Evolutionary conservation across 2,797 vertebrate species (phyloP).

Genomic region (Cryptoblepharus egeriae): DNA sequence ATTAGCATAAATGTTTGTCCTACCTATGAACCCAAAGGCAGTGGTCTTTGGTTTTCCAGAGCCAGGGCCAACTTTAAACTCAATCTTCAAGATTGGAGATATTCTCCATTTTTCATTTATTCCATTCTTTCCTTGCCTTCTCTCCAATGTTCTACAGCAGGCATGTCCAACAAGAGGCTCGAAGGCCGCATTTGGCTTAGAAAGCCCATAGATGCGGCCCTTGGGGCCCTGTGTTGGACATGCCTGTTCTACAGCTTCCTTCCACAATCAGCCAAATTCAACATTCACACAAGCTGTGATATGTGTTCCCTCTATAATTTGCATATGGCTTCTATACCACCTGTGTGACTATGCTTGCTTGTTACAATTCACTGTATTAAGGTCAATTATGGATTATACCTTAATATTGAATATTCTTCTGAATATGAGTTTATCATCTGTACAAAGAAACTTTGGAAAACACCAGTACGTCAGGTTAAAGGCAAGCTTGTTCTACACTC

Average conservation of each 20-base stretch:
- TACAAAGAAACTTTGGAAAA: neutral
- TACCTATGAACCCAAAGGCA: neutral
- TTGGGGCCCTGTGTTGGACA: no score
- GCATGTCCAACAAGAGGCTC: no score
- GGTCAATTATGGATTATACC: neutral
- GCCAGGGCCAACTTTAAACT: neutral
- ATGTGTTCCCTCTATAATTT: neutral
- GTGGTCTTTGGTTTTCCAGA: neutral
- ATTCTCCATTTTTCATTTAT: neutral
- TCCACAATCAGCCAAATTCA: neutral
- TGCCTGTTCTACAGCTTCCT: no score
- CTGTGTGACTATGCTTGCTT: neutral
- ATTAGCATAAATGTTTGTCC: neutral
- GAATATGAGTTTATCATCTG: neutral
- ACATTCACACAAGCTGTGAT: neutral
- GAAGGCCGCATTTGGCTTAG: no score
- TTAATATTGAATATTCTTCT: neutral
- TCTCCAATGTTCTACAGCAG: neutral
- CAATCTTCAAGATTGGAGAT: neutral
- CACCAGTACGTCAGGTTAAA: no score
- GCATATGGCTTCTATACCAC: neutral
- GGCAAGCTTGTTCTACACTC: no score
- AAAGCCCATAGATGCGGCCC: no score
- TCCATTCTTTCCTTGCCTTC: neutral
- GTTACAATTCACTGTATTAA: neutral